Evolutionary conservation across 2,797 vertebrate species (phyloP).

Genomic region (Diceros bicornis): DNA sequence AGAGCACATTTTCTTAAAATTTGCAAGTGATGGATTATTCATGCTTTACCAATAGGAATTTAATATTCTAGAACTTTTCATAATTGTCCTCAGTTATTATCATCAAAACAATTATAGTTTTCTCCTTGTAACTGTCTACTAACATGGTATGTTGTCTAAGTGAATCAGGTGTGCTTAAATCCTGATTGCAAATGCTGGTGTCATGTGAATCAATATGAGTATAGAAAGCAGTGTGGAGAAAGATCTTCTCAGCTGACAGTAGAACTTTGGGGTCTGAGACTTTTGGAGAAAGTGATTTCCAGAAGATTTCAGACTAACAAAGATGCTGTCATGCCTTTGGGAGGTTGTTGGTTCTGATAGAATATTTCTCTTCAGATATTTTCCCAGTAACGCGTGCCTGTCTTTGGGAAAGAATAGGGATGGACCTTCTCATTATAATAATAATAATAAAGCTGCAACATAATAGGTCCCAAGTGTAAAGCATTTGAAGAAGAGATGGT

Average conservation of each 20-base stretch:
- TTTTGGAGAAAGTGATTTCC: slow-evolving; percentile 58
- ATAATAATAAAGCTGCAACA: neutral
- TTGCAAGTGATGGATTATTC: slow-evolving; percentile 43
- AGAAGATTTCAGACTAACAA: slow-evolving; percentile 41
- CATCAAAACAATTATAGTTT: slow-evolving; percentile 62
- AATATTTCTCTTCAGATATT: slow-evolving; percentile 53
- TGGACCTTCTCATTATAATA: neutral
- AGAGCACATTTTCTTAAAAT: slow-evolving; percentile 49
- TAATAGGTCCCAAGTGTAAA: neutral
- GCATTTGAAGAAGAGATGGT: neutral
- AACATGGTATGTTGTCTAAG: slow-evolving; percentile 44
- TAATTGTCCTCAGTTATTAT: slow-evolving; percentile 48
- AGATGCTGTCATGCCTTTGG: neutral
- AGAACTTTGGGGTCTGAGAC: neutral
- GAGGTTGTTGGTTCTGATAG: slow-evolving; percentile 21
- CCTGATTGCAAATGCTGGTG: neutral
- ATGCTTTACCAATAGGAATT: slow-evolving; percentile 44
- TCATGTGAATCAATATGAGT: slow-evolving; percentile 6
- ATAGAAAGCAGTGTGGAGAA: neutral
- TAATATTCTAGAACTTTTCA: slow-evolving; percentile 44
- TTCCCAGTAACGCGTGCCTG: neutral
- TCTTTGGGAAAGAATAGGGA: neutral
- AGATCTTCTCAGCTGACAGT: slow-evolving; percentile 4
- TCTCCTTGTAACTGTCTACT: slow-evolving; percentile 57
- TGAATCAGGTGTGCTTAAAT: slow-evolving; percentile 48